Evolutionary conservation across 2,113 vertebrate species (phyloP), one percentile per base, ranked within the genome.

Genomic region (Myrmophylax atrothorax): DNA sequence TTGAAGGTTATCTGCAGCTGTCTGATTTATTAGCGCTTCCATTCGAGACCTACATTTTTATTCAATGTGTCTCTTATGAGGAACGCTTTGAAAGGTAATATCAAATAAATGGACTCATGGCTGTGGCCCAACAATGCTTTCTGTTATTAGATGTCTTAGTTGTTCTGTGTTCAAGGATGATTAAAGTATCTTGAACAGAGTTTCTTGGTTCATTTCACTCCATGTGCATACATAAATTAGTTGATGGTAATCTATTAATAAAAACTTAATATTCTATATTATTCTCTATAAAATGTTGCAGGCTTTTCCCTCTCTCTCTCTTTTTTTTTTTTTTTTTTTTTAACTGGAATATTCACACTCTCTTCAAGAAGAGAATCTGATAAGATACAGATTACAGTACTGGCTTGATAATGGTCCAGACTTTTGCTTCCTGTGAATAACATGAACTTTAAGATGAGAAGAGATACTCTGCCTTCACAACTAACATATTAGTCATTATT

Each of bases 211-310:
- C 63, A 80, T 95, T 97, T 96, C 33, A 69, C 93, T 82, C 40
- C 50, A 40, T 28, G 49, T 75, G 50, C 67, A 84, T 94, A 97
- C 74, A 84, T 81, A 97, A 96, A 80, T 95, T 94, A 95, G 86
- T 78, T 95, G 91, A 94, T 94, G 58, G 9, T 50, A 95, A 95
- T 94, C 88, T 96, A 83, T 73, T 94, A 92, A 96, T 97, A 97
- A 96, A 95, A 96, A 49, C 67, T 84, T 93, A 77, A 79, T 95
- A 66, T 80, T 92, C 56, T 83, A 76, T 37, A 63, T 69, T 94
- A 85, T 92, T 28, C 31, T 74, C n/a, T 70, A 62, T 47, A 84
- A 62, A 87, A 87, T 84, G 28, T 62, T 87, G n/a, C 44, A 49
- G 20, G 0, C 1, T 17, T 64, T 52, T 50, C 2, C 7, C 0